Evolutionary conservation across 1,140 invertebrate genomes (phyloP), one percentile per base, ranked within the genome.

Genomic region (Scylla paramamosain): DNA sequence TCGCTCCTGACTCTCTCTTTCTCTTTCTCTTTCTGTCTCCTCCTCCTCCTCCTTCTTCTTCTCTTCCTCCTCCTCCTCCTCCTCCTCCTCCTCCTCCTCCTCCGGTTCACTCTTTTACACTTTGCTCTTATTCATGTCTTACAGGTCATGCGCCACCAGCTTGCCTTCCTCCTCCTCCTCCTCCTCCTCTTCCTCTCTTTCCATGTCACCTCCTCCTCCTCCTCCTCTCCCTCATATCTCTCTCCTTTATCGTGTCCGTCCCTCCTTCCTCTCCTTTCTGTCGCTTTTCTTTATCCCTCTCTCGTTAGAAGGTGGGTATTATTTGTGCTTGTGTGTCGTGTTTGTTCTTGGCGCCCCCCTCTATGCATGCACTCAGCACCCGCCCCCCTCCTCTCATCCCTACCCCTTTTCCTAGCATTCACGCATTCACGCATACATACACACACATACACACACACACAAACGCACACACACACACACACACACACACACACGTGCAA

Each of bases 121-220:
- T 28, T 45, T 39, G 32, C 59, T 45, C 83, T 45, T 92, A 39
- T 83, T 45, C 89, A 87, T 87, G 45, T 93, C 92, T 87, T 46
- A 52, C 59, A 31, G 83, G 45, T 93, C 84, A 93, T 93, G 92
- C 92, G 46, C 92, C 48, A 29, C 48, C 90, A 29, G 48, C 90
- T 59, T 87, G 29, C 84, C 31, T 87, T 28, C 31, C 84, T 87
- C 89, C n/a, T 91, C 20, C 12, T 14, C n/a, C 45, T 52, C 25
- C 28, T n/a, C 12, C 45, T 16, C 14, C 14, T 12, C 48, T 91
- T n/a, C 32, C 39, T 10, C 45, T n/a, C 39, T 16, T 46, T 10
- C 48, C 28, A 28, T 82, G 28, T 31, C 32, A 12, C 3, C 46
- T 28, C 45, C 45, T 86, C 67, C 12, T 82, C 83, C 77, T 28